Evolutionary conservation across 2,113 vertebrate genomes (phyloP), one percentile per base, ranked within the genome.

Genomic region (Hydrolagus affinis): DNA sequence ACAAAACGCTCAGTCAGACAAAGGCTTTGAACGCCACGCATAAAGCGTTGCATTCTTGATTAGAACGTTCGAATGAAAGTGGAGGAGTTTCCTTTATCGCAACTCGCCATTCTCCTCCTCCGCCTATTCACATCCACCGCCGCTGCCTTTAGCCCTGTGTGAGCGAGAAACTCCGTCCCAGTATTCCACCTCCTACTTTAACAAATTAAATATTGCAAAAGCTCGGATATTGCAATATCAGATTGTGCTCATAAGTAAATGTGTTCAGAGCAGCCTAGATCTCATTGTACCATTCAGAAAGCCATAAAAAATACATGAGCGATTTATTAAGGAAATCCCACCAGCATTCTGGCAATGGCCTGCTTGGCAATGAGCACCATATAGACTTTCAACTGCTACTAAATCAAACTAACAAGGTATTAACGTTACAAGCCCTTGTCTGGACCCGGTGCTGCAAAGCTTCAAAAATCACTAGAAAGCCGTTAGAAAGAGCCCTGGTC

Each of bases 41-140:
- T 28, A 59, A 83, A 83, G 77, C 64, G 19, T 28, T 66, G 11
- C 14, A 66, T 15, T 62, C 25, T 62, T 23, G 60, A 44, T 44
- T 44, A 66, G n/a, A 83, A 83, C 14, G 12, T 8, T 64, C 62
- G 28, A 83, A 83, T 83, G 77, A 66, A 83, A 83, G 60, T 83
- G 14, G 59, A 66, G 77, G n/a, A 83, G 76, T 23, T 62, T 80
- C 76, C 57, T 62, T 80, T 64, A 80, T 80, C 76, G 62, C 44
- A 6, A 44, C 44, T 44, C 25, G 62, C 57, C 76, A 80, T 62
- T 80, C 76, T 62, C 57, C 59, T 74, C 28, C 72, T 74, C 72
- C 44, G 30, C n/a, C n/a, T n/a, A n/a, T n/a, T n/a, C n/a, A n/a
- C n/a, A n/a, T n/a, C n/a, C n/a, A n/a, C n/a, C 44, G 44, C 6